Percentiles rank a stretch among this genome's conserved stretches.
phyloP scores from a whole-genome alignment of 1,140 invertebrate species.

The Varroa destructor region DNA sequence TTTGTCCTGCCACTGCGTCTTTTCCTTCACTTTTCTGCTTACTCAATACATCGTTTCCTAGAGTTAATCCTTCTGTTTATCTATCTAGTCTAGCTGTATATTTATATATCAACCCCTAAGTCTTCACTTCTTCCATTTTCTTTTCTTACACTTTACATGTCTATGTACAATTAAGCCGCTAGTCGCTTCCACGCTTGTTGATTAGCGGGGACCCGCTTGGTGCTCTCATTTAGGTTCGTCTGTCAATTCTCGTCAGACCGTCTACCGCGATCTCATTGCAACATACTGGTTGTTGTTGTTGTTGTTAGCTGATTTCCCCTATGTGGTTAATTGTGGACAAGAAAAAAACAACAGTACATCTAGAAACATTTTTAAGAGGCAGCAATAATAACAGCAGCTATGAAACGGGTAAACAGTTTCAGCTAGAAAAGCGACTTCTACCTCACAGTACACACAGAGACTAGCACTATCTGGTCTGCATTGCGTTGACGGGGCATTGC shows the following conservation, averaged over 20 bases:
- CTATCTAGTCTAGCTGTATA: not conserved
- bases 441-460: no score
- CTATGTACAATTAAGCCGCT: conserved; percentile 10
- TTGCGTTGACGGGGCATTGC: no score
- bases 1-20: not conserved
- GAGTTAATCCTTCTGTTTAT: conserved; percentile 10
- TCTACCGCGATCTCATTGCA: not conserved
- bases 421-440: no score
- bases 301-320: not conserved
- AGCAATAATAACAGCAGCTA: no score
- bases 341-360: no score
- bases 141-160: conserved; percentile 27
- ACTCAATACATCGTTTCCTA: not conserved
- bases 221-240: not conserved
- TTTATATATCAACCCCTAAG: not conserved
- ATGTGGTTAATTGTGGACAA: not conserved
- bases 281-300: not conserved
- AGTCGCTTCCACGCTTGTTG: not conserved
- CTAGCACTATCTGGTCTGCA: no score
- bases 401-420: no score
- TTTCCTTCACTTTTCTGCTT: not conserved
- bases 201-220: not conserved
- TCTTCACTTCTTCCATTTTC: not conserved
- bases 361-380: no score
- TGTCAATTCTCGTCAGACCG: not conserved